Conservation (phyloP, 1,140 invertebrate species). For the Galendromus occidentalis region DNA sequence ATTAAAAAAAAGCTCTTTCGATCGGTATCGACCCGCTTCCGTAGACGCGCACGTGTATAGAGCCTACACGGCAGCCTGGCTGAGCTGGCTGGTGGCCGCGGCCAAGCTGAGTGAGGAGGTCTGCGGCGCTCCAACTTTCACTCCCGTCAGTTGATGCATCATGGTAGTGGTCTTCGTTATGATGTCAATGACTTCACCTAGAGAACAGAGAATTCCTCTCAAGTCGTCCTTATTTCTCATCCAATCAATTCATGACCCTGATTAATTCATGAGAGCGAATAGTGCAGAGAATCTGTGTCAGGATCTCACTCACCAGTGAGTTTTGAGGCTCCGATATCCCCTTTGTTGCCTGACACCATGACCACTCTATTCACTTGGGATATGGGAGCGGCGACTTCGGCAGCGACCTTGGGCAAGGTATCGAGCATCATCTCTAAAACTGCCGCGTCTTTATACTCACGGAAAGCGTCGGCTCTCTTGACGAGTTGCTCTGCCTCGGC, state of each 20-base stretch:
- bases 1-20: no score
- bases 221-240: neutral
- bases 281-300: neutral
- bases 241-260: neutral
- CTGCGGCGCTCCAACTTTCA: slow-evolving; percentile 34
- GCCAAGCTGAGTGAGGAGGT: slow-evolving; percentile 16
- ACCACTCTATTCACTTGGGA: slow-evolving; percentile 80
- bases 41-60: neutral
- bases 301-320: slow-evolving; percentile 41
- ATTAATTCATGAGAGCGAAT: neutral
- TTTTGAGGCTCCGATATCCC: slow-evolving; percentile 75
- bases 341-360: slow-evolving; percentile 79
- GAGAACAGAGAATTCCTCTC: neutral
- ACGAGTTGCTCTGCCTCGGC: slow-evolving; percentile 90
- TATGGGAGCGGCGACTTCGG: slow-evolving; percentile 80
- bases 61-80: neutral
- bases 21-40: no score
- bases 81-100: neutral
- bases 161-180: slow-evolving; percentile 71
- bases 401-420: slow-evolving; percentile 77
- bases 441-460: slow-evolving; percentile 83
- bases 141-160: slow-evolving; percentile 71
- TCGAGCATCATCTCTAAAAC: slow-evolving; percentile 94
- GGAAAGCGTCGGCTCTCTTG: slow-evolving; percentile 87
- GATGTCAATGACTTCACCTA: slow-evolving; percentile 61